Conservation (phyloP, 30 jellyfish, hydroid and myxozoan species). For the Nemopilema nomurai region DNA sequence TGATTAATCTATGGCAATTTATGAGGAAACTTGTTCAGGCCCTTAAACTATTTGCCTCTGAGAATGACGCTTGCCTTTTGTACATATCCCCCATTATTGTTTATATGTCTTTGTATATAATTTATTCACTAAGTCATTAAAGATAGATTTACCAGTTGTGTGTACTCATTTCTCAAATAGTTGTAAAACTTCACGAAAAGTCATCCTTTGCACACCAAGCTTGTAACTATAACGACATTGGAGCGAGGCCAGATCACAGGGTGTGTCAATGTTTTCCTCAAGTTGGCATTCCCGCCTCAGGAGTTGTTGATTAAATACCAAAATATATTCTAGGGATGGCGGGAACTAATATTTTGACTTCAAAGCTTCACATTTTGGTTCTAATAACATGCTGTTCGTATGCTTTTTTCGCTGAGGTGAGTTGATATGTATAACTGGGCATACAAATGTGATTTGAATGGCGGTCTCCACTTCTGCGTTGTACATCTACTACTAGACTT, state of each 20-base stretch:
- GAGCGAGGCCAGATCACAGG: neutral
- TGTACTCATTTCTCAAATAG: no score
- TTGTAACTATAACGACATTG: neutral
- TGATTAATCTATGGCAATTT: no score
- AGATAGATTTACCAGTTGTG: no score
- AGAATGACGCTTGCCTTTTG: no score
- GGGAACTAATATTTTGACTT: neutral
- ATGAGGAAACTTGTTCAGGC: no score
- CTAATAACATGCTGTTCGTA: neutral
- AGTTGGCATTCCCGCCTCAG: neutral
- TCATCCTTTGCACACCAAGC: neutral
- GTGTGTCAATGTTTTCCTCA: neutral
- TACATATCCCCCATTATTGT: no score
- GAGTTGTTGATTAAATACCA: no score
- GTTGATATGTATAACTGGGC: neutral
- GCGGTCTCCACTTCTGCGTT: neutral
- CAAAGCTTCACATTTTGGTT: neutral
- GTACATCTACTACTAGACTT: no score
- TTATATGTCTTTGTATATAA: no score
- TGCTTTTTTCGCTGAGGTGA: slow-evolving; percentile 24
- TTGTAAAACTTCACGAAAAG: no score
- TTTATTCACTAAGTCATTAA: no score
- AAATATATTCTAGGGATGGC: slow-evolving; percentile 5
- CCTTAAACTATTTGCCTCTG: no score
- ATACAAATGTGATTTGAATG: neutral